phyloP scores from a whole-genome alignment of 2,113 vertebrate genomes.

The Tricholaema leucomelas region DNA sequence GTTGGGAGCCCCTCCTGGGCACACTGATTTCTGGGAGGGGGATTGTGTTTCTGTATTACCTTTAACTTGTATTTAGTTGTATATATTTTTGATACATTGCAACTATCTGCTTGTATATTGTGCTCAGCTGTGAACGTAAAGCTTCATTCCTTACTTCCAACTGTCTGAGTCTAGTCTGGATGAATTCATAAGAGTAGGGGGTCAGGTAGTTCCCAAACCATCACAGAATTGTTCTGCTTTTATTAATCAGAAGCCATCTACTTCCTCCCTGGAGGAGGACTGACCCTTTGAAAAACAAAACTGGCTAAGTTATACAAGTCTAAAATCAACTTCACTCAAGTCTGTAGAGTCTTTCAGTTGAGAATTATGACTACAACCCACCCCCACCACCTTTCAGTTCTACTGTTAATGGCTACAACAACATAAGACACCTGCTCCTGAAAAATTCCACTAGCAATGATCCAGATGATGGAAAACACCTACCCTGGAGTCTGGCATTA shows the following conservation, averaged over 20 bases:
- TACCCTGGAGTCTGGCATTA: not conserved
- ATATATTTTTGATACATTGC: too few species aligned
- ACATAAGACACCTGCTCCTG: not conserved
- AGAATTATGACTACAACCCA: not conserved
- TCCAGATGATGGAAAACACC: not conserved
- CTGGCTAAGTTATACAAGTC: not conserved
- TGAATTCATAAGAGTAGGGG: too few species aligned
- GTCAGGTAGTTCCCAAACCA: too few species aligned
- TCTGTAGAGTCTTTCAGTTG: not conserved
- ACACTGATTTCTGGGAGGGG: too few species aligned
- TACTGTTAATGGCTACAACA: not conserved
- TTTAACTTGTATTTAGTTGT: too few species aligned
- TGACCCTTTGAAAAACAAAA: not conserved
- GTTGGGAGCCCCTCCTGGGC: too few species aligned
- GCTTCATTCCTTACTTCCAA: too few species aligned
- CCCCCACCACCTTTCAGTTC: not conserved
- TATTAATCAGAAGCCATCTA: not conserved
- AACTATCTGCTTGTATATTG: too few species aligned
- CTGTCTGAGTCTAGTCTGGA: too few species aligned
- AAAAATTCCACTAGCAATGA: not conserved
- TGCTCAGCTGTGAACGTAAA: too few species aligned
- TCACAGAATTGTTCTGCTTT: not conserved
- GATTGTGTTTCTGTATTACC: too few species aligned
- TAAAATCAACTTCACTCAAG: not conserved
- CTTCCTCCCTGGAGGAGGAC: not conserved